Evolutionary conservation across 2,888 invertebrate genomes (phyloP), one percentile per base, ranked within the genome.

Genomic region (Apoderus coryli): DNA sequence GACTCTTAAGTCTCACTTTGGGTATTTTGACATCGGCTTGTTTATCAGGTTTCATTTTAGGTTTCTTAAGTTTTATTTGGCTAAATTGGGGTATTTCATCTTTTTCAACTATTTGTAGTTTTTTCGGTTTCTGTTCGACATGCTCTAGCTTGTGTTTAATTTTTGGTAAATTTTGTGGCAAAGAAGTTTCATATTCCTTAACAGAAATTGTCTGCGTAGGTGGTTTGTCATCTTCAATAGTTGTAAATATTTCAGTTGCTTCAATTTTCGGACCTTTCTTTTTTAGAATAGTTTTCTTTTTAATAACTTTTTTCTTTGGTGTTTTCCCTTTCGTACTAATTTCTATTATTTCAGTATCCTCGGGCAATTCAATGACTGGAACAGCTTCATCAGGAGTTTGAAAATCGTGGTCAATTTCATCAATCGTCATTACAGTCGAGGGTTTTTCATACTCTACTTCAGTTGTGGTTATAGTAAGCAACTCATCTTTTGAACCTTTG

Each of bases 1-100:
- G 64, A 49, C 79, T 80, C 47, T 74, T 76, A 1, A 81, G 56
- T 46, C 74, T 64, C 25, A 77, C 60, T 52, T 74, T 76, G 1
- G 76, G 77, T 27, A 79, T 56, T 37, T 43, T 46, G 9, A 34
- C 47, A 67, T 35, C 31, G 36, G 47, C 43, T 3, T 32, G 33
- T 36, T 46, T 44, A 37, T 52, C 51, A 29, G 43, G 35, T 7
- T 42, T 31, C n/a, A 40, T 26, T 36, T 48, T 52, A 5, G 52
- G 46, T 38, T 54, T 56, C 36, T 50, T 79, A 4, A 80, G 56
- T 56, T 77, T 77, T 2, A 77, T 57, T 52, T 71, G 64, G 33
- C 69, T 67, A 60, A 60, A 37, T 19, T 39, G 33, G 9, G 64
- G 58, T 41, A 68, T 60, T 19, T 58, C 42, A 26, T 45, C 42